phyloP scores from a whole-genome alignment of 2,113 vertebrate genomes.

The Glaucidium brasilianum region DNA sequence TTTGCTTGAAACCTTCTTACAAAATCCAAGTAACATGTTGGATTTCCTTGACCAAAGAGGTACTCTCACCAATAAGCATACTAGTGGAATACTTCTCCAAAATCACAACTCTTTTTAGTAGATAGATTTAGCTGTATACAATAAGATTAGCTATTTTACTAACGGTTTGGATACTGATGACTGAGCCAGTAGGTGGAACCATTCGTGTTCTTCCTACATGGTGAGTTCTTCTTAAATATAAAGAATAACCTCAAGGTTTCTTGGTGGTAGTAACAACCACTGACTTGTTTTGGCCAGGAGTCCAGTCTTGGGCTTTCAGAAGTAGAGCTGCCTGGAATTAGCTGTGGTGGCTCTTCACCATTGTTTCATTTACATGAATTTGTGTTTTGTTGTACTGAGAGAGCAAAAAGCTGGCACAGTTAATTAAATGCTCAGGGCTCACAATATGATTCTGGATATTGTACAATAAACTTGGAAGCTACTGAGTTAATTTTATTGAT shows the following conservation, averaged over 20 bases:
- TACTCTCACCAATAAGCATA: neutral
- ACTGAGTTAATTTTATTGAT: neutral
- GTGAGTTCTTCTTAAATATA: neutral
- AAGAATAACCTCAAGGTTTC: neutral
- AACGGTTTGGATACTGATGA: neutral
- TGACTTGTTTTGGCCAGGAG: too few species aligned
- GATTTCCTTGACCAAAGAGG: neutral
- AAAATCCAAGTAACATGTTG: neutral
- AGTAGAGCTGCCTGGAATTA: neutral
- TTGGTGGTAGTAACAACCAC: neutral
- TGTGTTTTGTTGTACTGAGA: neutral
- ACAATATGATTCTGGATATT: neutral
- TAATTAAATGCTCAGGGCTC: neutral
- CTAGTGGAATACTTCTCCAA: neutral
- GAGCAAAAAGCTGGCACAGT: neutral
- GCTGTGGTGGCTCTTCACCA: neutral
- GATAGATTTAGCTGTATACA: neutral
- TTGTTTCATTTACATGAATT: neutral
- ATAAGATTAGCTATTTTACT: neutral
- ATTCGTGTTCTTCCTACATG: neutral
- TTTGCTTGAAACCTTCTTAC: neutral
- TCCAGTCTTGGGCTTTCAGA: neutral
- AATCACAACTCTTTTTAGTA: neutral
- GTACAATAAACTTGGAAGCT: neutral
- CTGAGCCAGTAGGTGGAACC: neutral